Base-by-base conservation (phyloP, 2,797 vertebrate genomes). In the Poeciliopsis infans region DNA sequence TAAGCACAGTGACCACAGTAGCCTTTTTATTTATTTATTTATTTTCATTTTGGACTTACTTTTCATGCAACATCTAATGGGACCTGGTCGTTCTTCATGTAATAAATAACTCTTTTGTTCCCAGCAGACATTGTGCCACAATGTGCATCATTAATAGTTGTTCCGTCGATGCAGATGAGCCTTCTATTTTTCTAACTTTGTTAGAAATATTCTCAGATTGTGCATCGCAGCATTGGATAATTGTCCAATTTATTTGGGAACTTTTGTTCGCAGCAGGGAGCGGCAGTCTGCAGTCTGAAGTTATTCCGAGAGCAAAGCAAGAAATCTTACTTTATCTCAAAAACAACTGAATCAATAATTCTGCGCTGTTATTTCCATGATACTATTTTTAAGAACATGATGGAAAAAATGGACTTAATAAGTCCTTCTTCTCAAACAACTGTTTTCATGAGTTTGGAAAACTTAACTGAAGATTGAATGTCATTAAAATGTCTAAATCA, bases 301-400 rank as follows among this genome's bases (percentile, higher is more conserved):
- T 47, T 79, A 41, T 72, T 72, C 18, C 46, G 31, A 72, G 20
- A 31, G 23, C 49, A 72, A 41, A 75, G 70, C 72, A 78, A 57
- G 43, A 77, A 79, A 74, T 72, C 75, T 71, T 41, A 41, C 61
- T 77, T 86, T 70, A 84, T 59, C 41, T 70, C 59, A 70, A 76
- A 23, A 61, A 41, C 68, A 85, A 53, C 10, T 16, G 23, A 51
- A 31, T 83, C 59, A 74, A 55, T 41, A 49, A 53, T 84, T 79
- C 43, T 15, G 4, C 41, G 39, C 47, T 71, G 43, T 53, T 71
- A 75, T n/a, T 43, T 72, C 11, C 73, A 18, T 66, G 25, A 46
- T n/a, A 49, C 69, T 74, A 75, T 41, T 46, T 36, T 46, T 39
- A 55, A 41, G 57, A 70, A 6, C 39, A n/a, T 53, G 49, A 25